Evolutionary conservation across 2,888 invertebrate genomes (phyloP).

Genomic region (Eristalinus sepulchralis): DNA sequence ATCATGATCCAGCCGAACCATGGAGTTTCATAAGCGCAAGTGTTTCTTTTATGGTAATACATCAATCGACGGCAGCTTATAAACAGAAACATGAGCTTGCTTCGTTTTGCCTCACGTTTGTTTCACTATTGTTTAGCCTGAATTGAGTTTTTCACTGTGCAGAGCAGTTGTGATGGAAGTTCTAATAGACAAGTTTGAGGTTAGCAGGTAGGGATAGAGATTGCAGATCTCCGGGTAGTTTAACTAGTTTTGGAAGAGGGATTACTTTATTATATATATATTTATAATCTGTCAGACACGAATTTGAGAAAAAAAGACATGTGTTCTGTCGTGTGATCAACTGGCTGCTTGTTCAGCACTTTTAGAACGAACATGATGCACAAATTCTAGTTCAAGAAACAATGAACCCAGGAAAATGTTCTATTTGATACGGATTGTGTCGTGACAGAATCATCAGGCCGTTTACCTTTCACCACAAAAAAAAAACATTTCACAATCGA

Average conservation of each 20-base stretch:
- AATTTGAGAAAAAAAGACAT: too few species aligned
- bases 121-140: background rate
- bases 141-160: background rate
- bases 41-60: slow-evolving; percentile 22
- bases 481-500: too few species aligned
- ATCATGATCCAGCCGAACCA: slow-evolving; percentile 15
- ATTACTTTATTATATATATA: background rate
- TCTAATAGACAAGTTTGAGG: background rate
- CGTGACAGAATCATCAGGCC: too few species aligned
- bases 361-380: too few species aligned
- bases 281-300: too few species aligned
- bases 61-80: background rate
- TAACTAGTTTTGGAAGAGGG: background rate
- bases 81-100: background rate
- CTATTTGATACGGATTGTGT: too few species aligned
- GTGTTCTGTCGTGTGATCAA: too few species aligned
- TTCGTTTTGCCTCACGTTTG: background rate
- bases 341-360: too few species aligned
- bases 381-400: too few species aligned
- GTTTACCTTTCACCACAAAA: too few species aligned
- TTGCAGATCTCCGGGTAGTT: background rate
- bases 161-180: slow-evolving; percentile 32
- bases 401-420: too few species aligned
- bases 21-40: slow-evolving; percentile 58
- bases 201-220: background rate